Conservation (phyloP, 2,888 invertebrate species). For the Flexamia atlantica region DNA sequence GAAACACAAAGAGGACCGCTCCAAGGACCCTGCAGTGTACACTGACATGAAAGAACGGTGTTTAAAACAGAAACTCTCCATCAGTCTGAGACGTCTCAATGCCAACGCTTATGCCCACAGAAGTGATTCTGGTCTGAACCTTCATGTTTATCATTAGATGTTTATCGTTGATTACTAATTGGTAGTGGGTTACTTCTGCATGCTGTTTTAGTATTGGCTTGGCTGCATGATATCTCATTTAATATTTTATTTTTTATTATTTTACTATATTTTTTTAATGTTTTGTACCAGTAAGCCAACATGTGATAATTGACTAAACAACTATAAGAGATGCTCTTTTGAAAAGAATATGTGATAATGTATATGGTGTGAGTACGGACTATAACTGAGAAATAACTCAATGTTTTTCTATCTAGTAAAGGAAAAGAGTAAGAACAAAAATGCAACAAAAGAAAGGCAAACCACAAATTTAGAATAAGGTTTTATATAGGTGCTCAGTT, state of each 20-base stretch:
- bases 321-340: too few relatives aligned
- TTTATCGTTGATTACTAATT: constrained; percentile 30
- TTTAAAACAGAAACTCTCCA: constrained; percentile 85
- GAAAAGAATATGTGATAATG: too few relatives aligned
- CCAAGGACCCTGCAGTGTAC: constrained; percentile 75
- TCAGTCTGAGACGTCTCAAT: constrained; percentile 85
- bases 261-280: neutral
- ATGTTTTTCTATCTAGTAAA: too few relatives aligned
- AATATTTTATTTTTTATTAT: neutral
- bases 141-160: constrained; percentile 29
- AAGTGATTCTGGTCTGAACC: constrained; percentile 70
- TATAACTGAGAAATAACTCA: too few relatives aligned
- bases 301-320: too few relatives aligned
- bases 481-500: neutral
- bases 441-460: neutral
- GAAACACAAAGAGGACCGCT: constrained; percentile 78
- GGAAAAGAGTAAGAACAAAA: too few relatives aligned
- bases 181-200: constrained; percentile 41
- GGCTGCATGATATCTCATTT: constrained; percentile 12
- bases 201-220: constrained; percentile 11
- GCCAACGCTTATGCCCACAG: constrained; percentile 81
- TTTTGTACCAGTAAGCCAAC: too few relatives aligned
- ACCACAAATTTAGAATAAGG: neutral
- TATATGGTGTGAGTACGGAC: too few relatives aligned
- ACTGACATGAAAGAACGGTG: constrained; percentile 81